A percentile compares a stretch with the other conserved stretches of the same genome.
These are phyloP conservation scores for Allobates femoralis DNA, from an alignment of 2,797 vertebrate genomes.

Conservation along the genomic window DNA sequence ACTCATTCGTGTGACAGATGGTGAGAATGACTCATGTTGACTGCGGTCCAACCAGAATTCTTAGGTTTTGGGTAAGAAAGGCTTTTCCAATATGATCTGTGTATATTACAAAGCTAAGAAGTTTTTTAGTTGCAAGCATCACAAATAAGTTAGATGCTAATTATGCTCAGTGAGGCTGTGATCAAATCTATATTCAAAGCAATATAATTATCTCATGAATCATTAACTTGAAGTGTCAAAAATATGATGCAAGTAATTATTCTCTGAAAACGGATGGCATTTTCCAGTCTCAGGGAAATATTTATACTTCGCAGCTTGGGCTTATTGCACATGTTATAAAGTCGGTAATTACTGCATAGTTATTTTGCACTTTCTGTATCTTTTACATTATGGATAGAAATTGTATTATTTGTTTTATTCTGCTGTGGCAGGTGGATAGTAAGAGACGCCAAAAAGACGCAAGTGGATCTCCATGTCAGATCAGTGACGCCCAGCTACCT, in stretches of 20 bases:
- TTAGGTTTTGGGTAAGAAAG: background rate
- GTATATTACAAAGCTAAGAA: slow-evolving; percentile 11
- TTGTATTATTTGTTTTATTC: background rate
- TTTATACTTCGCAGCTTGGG: slow-evolving; percentile 10
- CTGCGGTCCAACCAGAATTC: background rate
- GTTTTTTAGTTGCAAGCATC: slow-evolving; percentile 23
- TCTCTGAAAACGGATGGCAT: background rate
- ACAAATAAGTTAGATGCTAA: slow-evolving; percentile 9
- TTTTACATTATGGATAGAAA: background rate
- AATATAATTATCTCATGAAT: slow-evolving; percentile 41
- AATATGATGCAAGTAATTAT: background rate
- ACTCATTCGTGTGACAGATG: background rate
- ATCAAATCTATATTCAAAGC: slow-evolving; percentile 29
- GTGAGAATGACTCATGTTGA: background rate
- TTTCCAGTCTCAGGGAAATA: slow-evolving; percentile 24
- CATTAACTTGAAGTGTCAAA: background rate
- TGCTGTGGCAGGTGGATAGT: background rate
- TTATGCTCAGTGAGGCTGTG: slow-evolving; percentile 21
- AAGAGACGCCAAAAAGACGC: background rate
- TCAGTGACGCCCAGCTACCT: background rate
- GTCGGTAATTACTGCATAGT: background rate
- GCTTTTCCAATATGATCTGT: background rate
- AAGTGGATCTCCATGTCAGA: background rate
- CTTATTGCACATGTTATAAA: background rate
- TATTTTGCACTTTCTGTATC: slow-evolving; percentile 9